phyloP scores from a whole-genome alignment of 1,140 invertebrate genomes.

The Vanessa atalanta region DNA sequence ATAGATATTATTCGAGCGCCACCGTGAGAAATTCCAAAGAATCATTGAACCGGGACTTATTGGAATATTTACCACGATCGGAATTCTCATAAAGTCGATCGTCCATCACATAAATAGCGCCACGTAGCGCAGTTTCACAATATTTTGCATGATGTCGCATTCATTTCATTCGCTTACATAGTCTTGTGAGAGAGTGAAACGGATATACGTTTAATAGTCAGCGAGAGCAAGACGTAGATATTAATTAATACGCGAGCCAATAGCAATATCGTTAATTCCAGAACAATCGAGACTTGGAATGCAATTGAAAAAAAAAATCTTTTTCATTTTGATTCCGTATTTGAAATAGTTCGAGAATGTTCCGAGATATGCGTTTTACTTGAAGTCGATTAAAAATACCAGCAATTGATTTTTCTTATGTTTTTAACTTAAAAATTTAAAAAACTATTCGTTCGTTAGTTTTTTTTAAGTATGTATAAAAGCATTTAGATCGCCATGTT shows the following conservation, averaged over 20 bases:
- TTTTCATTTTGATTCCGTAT: not conserved
- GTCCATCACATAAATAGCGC: not conserved
- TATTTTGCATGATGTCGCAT: conserved; percentile 5
- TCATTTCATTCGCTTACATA: not conserved
- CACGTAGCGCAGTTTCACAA: not conserved
- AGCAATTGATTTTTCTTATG: not conserved
- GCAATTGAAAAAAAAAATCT: conserved; percentile 8
- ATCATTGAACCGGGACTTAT: not conserved
- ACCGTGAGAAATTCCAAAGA: not conserved
- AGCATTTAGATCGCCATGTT: too few relatives aligned
- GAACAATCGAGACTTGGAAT: conserved; percentile 2
- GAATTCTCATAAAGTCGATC: conserved; percentile 8
- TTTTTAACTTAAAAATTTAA: not conserved
- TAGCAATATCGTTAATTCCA: conserved; percentile 11
- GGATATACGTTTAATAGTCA: not conserved
- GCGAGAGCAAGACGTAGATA: not conserved
- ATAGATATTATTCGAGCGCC: not conserved
- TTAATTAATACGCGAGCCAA: conserved; percentile 7
- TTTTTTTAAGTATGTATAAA: too few relatives aligned
- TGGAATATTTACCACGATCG: not conserved
- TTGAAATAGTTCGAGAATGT: conserved; percentile 6
- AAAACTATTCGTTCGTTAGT: not conserved
- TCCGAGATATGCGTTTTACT: not conserved
- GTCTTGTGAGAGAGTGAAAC: not conserved
- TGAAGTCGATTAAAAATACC: not conserved